These are phyloP conservation scores for Parazoanthus atlanticus DNA, from an alignment of 92 coral and sea anemone species.

Conservation along the genomic window DNA sequence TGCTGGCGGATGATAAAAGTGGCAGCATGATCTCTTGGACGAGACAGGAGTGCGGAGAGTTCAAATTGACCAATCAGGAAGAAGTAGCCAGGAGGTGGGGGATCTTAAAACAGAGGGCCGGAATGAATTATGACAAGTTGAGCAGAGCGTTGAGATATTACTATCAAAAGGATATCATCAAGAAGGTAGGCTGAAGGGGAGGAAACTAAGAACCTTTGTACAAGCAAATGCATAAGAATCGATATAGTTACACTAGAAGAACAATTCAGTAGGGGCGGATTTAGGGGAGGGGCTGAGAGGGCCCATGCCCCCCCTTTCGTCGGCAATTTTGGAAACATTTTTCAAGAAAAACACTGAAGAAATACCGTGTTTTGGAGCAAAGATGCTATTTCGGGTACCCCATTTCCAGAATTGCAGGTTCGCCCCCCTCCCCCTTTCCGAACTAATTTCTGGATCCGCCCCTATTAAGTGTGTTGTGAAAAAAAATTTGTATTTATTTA, in stretches of 20 bases:
- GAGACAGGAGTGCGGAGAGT: conserved; percentile 76
- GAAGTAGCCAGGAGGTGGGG: conserved; percentile 95
- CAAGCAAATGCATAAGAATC: not conserved
- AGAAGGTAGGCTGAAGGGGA: conserved; percentile 59
- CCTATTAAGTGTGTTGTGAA: no score
- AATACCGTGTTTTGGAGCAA: no score
- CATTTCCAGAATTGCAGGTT: no score
- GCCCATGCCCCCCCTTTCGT: no score
- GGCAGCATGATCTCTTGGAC: conserved; percentile 89
- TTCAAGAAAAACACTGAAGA: no score
- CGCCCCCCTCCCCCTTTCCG: no score
- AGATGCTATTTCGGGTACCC: no score
- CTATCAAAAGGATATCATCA: conserved; percentile 85
- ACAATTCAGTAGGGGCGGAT: no score
- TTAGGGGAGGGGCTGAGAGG: no score
- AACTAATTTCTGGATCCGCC: no score
- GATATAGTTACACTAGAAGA: not conserved
- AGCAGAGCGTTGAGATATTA: conserved; percentile 92
- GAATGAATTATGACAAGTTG: conserved; percentile 93
- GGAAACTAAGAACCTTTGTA: not conserved
- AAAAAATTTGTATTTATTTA: no score
- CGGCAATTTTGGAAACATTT: no score
- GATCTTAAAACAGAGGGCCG: conserved; percentile 75
- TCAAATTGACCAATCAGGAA: conserved; percentile 85
- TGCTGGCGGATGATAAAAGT: conserved; percentile 77